Evolutionary conservation across 2,113 vertebrate genomes (phyloP), one percentile per base, ranked within the genome.

Genomic region (Pollimyrus isidori): DNA sequence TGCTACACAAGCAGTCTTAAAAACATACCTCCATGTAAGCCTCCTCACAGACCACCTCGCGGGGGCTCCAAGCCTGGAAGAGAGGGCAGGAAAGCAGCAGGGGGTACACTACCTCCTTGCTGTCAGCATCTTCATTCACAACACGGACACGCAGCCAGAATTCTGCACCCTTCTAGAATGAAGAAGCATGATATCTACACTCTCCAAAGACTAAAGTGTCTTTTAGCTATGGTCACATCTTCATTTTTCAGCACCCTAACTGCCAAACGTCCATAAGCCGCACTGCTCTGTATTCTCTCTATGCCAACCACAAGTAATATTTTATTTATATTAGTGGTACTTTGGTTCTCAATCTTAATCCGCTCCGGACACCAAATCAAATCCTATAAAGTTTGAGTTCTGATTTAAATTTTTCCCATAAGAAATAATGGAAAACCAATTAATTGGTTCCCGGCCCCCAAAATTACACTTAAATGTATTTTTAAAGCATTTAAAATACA

Each of bases 1-100:
- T 42, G 30, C 35, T 69, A 19, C 35, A 80, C 15, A 76, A 76
- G 69, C 30, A 76, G 19, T 39, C 73, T 39, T 19, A 84, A 9
- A 45, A 23, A 23, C 10, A 46, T 7, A 92, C 92, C 91, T 93
- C 92, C 90, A 92, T 91, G 89, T 92, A 93, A 73, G 90, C 91
- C 39, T 92, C 87, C 89, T 92, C 92, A 88, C 92, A 92, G 87
- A 92, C 49, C 42, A 92, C 90, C 39, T 93, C 92, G 7, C 92
- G 87, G 17, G 87, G 89, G 23, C 84, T 91, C 92, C 92, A 92
- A 15, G 82, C 45, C 45, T 76, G 80, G 15, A 23, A 46, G 4
- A 92, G 23, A 23, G 53, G 89, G 56, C 92, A 93, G 52, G 73
- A 87, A 69, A 93, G 90, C 23, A 89, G 50, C 13, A 93, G 89